These are phyloP conservation scores for Schlechtendalia chinensis DNA, from an alignment of 1,140 invertebrate genomes.

Conservation along the genomic window DNA sequence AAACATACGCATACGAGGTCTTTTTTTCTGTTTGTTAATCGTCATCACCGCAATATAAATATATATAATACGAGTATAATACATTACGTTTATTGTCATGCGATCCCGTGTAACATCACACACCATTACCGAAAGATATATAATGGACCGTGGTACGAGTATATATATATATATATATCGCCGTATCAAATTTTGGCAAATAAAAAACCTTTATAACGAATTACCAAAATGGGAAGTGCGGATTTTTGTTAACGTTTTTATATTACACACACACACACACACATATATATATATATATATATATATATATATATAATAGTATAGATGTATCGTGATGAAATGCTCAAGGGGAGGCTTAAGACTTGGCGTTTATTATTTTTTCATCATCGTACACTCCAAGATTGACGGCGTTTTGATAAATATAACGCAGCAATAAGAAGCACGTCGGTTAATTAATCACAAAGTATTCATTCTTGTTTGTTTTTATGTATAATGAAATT, in stretches of 20 bases:
- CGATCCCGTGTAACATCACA: neutral
- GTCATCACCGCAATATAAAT: too few species aligned
- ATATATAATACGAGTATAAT: too few species aligned
- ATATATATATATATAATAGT: too few species aligned
- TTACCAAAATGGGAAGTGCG: neutral
- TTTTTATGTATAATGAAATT: too few species aligned
- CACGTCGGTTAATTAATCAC: too few species aligned
- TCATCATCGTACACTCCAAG: neutral
- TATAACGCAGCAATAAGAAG: too few species aligned
- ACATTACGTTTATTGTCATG: neutral
- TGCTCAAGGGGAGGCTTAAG: neutral
- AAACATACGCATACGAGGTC: too few species aligned
- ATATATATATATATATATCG: neutral
- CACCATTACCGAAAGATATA: neutral
- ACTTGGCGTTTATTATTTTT: neutral
- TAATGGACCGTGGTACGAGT: neutral
- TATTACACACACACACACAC: too few species aligned
- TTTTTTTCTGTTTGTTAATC: too few species aligned
- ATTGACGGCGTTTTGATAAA: too few species aligned
- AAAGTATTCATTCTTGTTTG: too few species aligned
- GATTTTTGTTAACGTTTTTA: neutral
- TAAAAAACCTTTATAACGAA: neutral
- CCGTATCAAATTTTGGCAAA: conserved; percentile 19
- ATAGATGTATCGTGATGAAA: neutral
- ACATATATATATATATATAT: too few species aligned